Evolutionary conservation across 2,797 vertebrate genomes (phyloP).

Genomic region (Rhabdomys pumilio): DNA sequence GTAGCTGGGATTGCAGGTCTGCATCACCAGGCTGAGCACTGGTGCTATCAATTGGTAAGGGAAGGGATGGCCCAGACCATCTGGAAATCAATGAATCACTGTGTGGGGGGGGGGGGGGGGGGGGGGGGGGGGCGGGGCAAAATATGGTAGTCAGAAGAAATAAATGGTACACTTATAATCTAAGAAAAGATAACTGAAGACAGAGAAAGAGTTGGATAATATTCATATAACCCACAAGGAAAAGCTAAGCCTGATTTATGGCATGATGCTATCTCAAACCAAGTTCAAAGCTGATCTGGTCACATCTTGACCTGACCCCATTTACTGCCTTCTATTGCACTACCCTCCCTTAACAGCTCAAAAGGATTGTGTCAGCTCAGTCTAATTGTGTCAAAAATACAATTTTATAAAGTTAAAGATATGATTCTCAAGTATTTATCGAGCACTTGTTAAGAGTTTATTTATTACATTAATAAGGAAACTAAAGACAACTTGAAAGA

Average conservation of each 20-base stretch:
- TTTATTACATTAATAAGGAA: slow-evolving; percentile 60
- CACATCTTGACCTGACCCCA: neutral
- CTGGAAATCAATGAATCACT: neutral
- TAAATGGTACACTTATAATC: slow-evolving; percentile 12
- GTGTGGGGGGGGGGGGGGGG: neutral
- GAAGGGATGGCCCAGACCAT: neutral
- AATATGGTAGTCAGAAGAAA: neutral
- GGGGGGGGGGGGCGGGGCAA: neutral
- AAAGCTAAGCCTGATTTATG: neutral
- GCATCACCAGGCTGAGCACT: neutral
- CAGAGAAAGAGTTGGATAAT: neutral
- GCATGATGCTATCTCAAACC: neutral
- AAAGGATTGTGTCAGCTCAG: neutral
- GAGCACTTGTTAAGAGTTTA: neutral
- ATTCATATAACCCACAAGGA: neutral
- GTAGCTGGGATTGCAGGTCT: neutral
- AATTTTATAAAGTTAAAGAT: slow-evolving; percentile 39
- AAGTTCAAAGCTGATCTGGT: neutral
- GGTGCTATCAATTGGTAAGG: neutral
- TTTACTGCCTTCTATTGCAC: neutral
- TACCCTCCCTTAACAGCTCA: slow-evolving; percentile 20
- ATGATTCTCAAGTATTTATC: slow-evolving; percentile 40
- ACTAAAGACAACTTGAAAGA: neutral
- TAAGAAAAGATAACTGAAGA: neutral
- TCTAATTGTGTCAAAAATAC: slow-evolving; percentile 7